Conservation (phyloP, 2,113 vertebrate species). For the Alethe diademata region DNA sequence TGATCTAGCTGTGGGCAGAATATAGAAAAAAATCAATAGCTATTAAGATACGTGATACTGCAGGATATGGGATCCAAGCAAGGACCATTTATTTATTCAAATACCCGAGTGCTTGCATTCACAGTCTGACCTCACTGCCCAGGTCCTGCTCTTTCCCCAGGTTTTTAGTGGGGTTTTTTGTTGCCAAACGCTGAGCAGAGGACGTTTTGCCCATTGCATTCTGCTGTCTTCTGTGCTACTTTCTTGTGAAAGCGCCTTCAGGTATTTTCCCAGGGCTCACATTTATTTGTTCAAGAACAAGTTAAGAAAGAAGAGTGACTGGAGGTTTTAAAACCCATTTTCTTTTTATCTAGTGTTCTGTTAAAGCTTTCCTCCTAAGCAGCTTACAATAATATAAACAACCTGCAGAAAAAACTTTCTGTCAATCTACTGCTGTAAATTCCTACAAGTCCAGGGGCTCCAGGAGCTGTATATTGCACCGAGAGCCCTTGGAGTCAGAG, state of each 20-base stretch:
- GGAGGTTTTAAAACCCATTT: constrained; percentile 64
- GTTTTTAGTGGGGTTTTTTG: background rate
- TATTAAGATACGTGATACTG: constrained; percentile 1
- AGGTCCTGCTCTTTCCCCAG: background rate
- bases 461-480: constrained; percentile 47
- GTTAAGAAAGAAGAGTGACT: constrained; percentile 55
- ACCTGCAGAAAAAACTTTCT: constrained; percentile 53
- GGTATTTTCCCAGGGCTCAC: constrained; percentile 10
- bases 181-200: background rate
- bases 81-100: background rate
- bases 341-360: constrained; percentile 60
- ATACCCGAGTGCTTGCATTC: background rate
- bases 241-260: constrained; percentile 15
- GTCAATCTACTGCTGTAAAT: constrained; percentile 54
- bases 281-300: constrained; percentile 55
- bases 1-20: constrained; percentile 6
- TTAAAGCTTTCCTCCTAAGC: constrained; percentile 62
- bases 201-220: background rate
- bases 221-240: background rate
- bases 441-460: constrained; percentile 47
- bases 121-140: background rate
- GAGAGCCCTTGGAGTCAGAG: constrained; percentile 29
- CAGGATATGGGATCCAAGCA: background rate
- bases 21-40: constrained; percentile 51
- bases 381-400: constrained; percentile 70